Percentiles rank a stretch among this genome's conserved stretches.
These are phyloP conservation scores for Columba janthina DNA, from an alignment of 2,113 vertebrate genomes.

Conservation along the genomic window DNA sequence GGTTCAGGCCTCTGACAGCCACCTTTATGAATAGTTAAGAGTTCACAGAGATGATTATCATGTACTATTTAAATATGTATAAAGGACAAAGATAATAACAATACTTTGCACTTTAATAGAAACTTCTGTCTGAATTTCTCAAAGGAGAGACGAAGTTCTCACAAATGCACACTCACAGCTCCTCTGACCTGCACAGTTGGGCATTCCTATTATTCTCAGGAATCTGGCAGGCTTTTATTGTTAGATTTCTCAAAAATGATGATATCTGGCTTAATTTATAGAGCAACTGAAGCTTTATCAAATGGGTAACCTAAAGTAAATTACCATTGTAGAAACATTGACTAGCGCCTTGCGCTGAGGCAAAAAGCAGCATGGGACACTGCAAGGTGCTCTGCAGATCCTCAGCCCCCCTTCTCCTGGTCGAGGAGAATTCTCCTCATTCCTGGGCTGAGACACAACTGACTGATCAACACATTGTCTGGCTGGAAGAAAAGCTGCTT, in stretches of 20 bases:
- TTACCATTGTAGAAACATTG: neutral
- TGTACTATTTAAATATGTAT: constrained; percentile 77
- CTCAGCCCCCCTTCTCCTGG: rapidly evolving
- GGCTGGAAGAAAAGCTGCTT: neutral
- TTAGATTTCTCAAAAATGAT: neutral
- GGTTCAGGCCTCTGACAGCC: constrained; percentile 27
- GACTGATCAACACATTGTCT: neutral
- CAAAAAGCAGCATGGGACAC: neutral
- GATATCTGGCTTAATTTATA: neutral
- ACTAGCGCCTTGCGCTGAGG: rapidly evolving
- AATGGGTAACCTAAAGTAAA: neutral
- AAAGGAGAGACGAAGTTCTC: constrained; percentile 26
- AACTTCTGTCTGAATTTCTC: constrained; percentile 65
- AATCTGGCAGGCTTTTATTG: constrained; percentile 3
- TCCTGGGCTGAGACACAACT: neutral
- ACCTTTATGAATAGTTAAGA: constrained; percentile 76
- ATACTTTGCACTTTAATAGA: constrained; percentile 72
- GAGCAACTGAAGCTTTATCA: neutral
- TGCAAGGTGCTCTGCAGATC: neutral
- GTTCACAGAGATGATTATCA: constrained; percentile 73
- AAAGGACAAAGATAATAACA: constrained; percentile 76
- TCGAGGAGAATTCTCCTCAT: neutral
- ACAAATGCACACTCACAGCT: constrained; percentile 27
- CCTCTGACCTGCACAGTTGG: constrained; percentile 53
- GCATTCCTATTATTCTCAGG: constrained; percentile 17